Percentiles rank a stretch among this genome's conserved stretches.
Evolutionary conservation across 1,140 invertebrate species (phyloP).

Genomic region (Aphidius gifuensis): DNA sequence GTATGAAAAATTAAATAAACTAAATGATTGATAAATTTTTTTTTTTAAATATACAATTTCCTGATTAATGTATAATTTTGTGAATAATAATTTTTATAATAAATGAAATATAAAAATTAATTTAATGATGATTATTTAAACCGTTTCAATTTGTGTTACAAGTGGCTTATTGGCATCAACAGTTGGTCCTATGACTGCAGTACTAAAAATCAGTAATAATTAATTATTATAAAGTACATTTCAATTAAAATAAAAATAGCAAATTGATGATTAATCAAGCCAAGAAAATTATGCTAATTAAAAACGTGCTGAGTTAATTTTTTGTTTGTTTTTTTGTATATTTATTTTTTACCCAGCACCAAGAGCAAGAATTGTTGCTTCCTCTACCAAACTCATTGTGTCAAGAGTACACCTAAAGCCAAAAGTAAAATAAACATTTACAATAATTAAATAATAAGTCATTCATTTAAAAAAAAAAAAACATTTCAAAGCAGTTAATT

Average conservation of each 20-base stretch:
- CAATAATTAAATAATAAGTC: constrained; percentile 12
- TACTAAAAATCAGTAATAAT: constrained; percentile 43
- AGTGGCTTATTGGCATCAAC: constrained; percentile 46
- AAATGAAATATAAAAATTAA: not conserved
- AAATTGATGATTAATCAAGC: not conserved
- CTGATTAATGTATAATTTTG: not conserved
- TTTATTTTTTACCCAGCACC: constrained; percentile 47
- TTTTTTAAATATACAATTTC: not conserved
- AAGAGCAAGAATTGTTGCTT: constrained; percentile 52
- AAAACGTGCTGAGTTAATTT: constrained; percentile 6
- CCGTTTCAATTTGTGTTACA: constrained; percentile 36
- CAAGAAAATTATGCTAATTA: not conserved
- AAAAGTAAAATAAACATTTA: constrained; percentile 25
- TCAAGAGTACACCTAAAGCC: constrained; percentile 44
- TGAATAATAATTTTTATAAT: not conserved
- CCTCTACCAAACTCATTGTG: constrained; percentile 50
- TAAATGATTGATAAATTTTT: not conserved
- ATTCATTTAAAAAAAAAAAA: constrained; percentile 7
- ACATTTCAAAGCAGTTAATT: too few relatives aligned
- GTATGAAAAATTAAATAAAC: too few relatives aligned
- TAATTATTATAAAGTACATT: constrained; percentile 22
- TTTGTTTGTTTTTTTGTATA: not conserved
- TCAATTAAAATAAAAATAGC: not conserved
- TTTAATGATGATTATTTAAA: constrained; percentile 25
- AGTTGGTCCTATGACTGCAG: constrained; percentile 49